Conservation (phyloP, 2,113 vertebrate genomes). For the Lamprotornis superbus region DNA sequence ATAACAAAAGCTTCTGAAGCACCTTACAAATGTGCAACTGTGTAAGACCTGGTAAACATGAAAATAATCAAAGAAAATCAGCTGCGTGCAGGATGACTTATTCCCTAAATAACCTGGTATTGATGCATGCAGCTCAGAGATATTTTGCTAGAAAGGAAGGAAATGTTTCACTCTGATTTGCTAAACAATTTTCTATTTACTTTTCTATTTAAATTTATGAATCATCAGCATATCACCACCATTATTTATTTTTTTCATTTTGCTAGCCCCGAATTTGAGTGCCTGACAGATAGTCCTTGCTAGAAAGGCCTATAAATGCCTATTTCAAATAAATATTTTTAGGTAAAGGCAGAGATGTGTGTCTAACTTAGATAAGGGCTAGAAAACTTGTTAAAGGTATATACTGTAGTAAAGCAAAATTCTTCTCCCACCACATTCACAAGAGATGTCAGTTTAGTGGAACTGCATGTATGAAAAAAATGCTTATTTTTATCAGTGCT, state of each 20-base stretch:
- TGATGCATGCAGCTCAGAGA: background rate
- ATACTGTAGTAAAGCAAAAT: background rate
- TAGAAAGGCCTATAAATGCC: background rate
- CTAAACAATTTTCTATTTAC: background rate
- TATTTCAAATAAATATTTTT: background rate
- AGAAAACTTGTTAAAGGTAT: background rate
- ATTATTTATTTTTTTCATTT: background rate
- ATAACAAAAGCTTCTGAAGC: background rate
- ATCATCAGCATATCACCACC: background rate
- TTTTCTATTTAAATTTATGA: background rate
- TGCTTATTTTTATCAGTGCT: background rate
- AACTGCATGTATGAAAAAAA: background rate
- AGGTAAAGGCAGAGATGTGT: background rate
- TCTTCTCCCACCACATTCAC: background rate
- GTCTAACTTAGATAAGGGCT: constrained; percentile 19
- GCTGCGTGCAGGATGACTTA: background rate
- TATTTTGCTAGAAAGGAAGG: background rate
- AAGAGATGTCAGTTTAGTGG: background rate
- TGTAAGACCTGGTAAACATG: background rate
- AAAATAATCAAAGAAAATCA: background rate
- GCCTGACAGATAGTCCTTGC: background rate
- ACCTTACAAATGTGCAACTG: background rate
- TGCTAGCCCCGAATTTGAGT: background rate
- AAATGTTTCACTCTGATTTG: background rate
- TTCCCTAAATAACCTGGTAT: background rate